These are phyloP conservation scores for Cerastis leucographa DNA, from an alignment of 2,888 invertebrate genomes.

Conservation along the genomic window DNA sequence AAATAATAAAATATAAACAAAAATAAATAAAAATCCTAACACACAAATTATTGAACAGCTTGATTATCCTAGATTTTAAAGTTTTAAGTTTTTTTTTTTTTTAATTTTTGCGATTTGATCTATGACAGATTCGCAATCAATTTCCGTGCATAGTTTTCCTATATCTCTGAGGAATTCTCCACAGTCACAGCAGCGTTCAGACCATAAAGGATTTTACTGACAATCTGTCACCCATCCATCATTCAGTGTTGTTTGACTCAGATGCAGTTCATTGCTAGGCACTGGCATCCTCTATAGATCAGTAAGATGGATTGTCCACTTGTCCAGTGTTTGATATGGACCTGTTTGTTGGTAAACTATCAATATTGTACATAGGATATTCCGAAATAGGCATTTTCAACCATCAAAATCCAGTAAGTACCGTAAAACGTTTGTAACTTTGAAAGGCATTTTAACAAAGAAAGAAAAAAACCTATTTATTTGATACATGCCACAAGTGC, in stretches of 20 bases:
- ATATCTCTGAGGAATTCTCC: neutral
- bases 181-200: neutral
- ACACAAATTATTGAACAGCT: too few relatives aligned
- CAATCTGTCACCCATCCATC: slow-evolving; percentile 26
- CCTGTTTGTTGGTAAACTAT: neutral
- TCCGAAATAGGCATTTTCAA: neutral
- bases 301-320: neutral
- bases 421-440: too few relatives aligned
- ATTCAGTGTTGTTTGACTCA: slow-evolving; percentile 8
- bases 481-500: too few relatives aligned
- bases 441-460: too few relatives aligned
- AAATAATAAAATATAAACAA: too few relatives aligned
- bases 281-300: neutral
- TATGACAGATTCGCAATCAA: neutral
- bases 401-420: neutral
- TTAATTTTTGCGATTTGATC: neutral
- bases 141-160: neutral
- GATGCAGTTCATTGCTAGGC: neutral
- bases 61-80: too few relatives aligned
- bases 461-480: too few relatives aligned
- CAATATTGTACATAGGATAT: neutral
- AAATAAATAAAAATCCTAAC: too few relatives aligned
- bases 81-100: too few relatives aligned
- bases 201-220: neutral
- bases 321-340: neutral